These are phyloP conservation scores for Cordilura impudica DNA, from an alignment of 2,888 invertebrate genomes.

Conservation along the genomic window DNA sequence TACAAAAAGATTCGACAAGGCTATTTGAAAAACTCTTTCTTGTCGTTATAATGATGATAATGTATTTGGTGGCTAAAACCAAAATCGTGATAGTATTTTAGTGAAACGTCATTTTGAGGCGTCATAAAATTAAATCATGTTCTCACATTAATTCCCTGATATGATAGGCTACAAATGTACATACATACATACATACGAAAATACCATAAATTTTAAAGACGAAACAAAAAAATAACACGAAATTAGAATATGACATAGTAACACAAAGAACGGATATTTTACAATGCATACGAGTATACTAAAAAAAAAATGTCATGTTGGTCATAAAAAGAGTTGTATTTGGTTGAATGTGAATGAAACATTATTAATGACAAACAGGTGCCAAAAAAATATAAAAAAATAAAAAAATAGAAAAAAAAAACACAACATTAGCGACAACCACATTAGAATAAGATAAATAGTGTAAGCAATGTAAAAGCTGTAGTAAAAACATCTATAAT, in stretches of 20 bases:
- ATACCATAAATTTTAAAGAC: not conserved
- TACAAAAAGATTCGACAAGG: too few species aligned
- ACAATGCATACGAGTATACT: too few species aligned
- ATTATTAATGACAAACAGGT: constrained; percentile 60
- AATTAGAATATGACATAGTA: constrained; percentile 31
- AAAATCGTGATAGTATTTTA: constrained; percentile 40
- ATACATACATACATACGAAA: not conserved
- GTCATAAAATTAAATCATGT: constrained; percentile 46
- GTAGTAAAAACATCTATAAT: constrained; percentile 6
- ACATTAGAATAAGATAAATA: constrained; percentile 13
- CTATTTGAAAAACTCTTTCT: too few species aligned
- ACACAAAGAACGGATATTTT: constrained; percentile 22
- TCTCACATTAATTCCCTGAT: constrained; percentile 44
- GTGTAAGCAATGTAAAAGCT: too few species aligned
- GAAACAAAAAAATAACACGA: not conserved
- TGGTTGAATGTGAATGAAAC: not conserved
- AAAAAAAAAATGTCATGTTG: not conserved
- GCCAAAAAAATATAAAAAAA: constrained; percentile 19
- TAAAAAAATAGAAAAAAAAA: not conserved
- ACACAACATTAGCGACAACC: constrained; percentile 6
- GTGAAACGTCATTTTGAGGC: constrained; percentile 30
- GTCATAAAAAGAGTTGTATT: constrained; percentile 30
- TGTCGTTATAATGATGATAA: not conserved
- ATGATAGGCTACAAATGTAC: not conserved
- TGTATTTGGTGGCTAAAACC: constrained; percentile 17